Base-by-base conservation (phyloP, 2,113 vertebrate species). In the Ellobius talpinus region DNA sequence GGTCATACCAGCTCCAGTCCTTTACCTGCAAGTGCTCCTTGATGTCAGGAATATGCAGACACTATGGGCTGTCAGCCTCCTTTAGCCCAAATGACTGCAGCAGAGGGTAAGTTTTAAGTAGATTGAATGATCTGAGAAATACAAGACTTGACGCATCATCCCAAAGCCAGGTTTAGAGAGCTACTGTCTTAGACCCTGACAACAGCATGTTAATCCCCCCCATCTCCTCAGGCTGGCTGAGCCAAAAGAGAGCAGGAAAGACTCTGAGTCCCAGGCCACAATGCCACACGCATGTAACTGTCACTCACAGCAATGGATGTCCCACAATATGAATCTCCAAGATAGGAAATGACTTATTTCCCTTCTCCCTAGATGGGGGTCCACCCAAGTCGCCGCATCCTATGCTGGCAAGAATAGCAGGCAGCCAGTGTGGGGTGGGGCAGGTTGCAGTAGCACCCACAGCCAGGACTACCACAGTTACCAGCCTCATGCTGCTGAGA, bases 401-500 rank as follows among this genome's bases (percentile, higher is more conserved):
- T 79, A 23, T 63, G n/a, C 58, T 89, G 9, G 16, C 31, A 86
- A 68, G 82, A 79, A 70, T 36, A 52, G 79, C 94, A 58, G 89
- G 73, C 0, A 0, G 26, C 74, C 16, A 42, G 47, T 47, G 47
- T 47, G 77, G 90, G 36, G 90, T 1, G 19, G 61, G 61, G 61
- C 4, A 2, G 23, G 23, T 7, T 24, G 23, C 23, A 7, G 23
- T 55, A 39, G 50, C 45, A 84, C 82, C 73, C 81, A 24, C 42
- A 31, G 74, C 39, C 61, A 95, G 55, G 79, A 90, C 81, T 76
- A 63, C 87, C 81, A 79, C 90, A 72, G n/a, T 79, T 76, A 97
- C 95, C 96, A 98, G 95, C 96, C 92, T 66, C 68, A 91, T 72
- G 96, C 97, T 97, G 96, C 97, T 94, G 1, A 96, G 90, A 78